A percentile compares a stretch with the other conserved stretches of the same genome.
Evolutionary conservation across 2,797 vertebrate species (phyloP).

Genomic region (Alauda arvensis): DNA sequence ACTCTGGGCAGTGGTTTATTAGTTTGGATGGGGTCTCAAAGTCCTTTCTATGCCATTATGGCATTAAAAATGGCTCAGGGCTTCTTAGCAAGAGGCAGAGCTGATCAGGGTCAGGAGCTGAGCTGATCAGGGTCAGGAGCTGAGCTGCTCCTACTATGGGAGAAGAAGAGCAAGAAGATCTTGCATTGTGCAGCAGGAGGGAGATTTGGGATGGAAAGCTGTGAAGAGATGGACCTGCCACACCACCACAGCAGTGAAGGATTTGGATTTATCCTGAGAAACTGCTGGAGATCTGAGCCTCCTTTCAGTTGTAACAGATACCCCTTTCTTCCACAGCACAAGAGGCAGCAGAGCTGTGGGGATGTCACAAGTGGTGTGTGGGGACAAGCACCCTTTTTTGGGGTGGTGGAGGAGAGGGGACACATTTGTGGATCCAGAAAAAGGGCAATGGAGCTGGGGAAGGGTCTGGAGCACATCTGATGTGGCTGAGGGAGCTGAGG

Average conservation of each 20-base stretch:
- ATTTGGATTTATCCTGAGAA: background rate
- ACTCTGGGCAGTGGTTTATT: background rate
- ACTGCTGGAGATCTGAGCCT: background rate
- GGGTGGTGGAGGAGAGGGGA: background rate
- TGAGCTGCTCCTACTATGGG: background rate
- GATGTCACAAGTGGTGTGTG: background rate
- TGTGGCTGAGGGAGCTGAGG: background rate
- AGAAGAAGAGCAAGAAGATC: background rate
- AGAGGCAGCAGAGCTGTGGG: background rate
- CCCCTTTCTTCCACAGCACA: background rate
- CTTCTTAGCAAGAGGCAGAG: background rate
- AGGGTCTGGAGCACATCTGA: background rate
- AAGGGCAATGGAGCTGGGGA: background rate
- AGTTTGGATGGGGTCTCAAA: background rate
- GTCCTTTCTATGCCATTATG: background rate
- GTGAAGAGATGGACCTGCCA: background rate
- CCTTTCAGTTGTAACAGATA: background rate
- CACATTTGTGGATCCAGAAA: background rate
- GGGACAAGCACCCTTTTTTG: background rate
- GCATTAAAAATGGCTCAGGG: background rate
- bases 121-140: background rate
- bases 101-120: background rate
- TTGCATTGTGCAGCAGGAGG: background rate
- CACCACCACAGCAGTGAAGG: background rate
- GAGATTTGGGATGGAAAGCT: background rate